Base-by-base conservation (phyloP, 2,113 vertebrate species). In the Fulica atra region DNA sequence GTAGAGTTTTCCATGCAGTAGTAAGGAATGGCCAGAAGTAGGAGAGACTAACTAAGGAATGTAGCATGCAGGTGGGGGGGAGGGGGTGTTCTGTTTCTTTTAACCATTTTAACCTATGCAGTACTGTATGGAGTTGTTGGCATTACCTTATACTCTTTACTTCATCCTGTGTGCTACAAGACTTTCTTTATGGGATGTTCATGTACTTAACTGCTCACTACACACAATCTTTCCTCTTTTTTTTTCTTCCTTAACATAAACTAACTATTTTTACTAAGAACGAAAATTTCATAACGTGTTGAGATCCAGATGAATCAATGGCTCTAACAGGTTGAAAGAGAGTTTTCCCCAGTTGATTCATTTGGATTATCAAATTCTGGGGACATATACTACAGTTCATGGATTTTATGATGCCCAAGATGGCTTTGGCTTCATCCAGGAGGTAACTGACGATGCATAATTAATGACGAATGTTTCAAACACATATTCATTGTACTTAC, bases 371-470 rank as follows among this genome's bases (percentile, higher is more conserved):
- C 80, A 92, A 87, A 91, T 93, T 96, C 59, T 71, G 53, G 36
- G 87, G 72, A 71, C 40, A 86, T 78, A 86, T 46, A 84, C 54
- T 53, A 28, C 59, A 90, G 77, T 59, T 91, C 57, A 72, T 85
- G 54, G 86, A 86, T 96, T 95, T 96, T 95, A 92, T 73, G 69
- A 92, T 46, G 83, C 73, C 54, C 66, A 93, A 24, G 59, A 82
- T 87, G 77, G 73, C 31, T 92, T 81, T 93, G 57, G 61, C 59
- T 94, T 93, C 57, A 92, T 93, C 42, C 50, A 86, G 35, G n/a
- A 95, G 81, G 83, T 91, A 96, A 97, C 63, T 84, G 66, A 90
- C 6, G 6, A 86, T 91, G 51, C 48, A 72, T 94, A 96, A 96
- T 94, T 93, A 91, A 91, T 87, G 88, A 59, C 8, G 76, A 95